Percentiles rank a stretch among this genome's conserved stretches.
These are phyloP conservation scores for Misgurnus anguillicaudatus DNA, from an alignment of 2,113 vertebrate genomes.

Conservation along the genomic window DNA sequence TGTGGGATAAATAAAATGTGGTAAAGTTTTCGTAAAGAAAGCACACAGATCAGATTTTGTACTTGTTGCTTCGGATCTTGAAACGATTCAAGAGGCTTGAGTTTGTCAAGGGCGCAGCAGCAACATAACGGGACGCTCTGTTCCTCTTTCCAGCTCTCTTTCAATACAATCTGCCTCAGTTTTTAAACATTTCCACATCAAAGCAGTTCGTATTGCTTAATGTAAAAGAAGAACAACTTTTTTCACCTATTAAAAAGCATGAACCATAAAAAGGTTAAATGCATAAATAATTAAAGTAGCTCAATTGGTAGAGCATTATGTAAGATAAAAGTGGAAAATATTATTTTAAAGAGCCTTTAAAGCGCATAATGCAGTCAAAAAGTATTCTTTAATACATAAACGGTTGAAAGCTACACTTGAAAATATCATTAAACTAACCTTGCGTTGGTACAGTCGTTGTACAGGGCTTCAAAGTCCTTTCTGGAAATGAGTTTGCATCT, in stretches of 20 bases:
- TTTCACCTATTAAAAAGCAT: too few species aligned
- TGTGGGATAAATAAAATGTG: background rate
- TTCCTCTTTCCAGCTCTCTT: background rate
- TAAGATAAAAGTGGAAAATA: too few species aligned
- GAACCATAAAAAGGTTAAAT: too few species aligned
- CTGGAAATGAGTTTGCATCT: conserved; percentile 95
- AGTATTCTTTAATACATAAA: background rate
- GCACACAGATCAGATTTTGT: background rate
- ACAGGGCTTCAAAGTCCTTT: conserved; percentile 92
- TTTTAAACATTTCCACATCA: background rate
- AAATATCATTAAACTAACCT: conserved; percentile 71
- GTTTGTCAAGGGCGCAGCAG: background rate
- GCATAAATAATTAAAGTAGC: too few species aligned
- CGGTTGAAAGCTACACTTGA: background rate
- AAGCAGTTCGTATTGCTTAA: background rate
- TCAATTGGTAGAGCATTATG: too few species aligned
- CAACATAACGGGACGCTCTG: conserved; percentile 22
- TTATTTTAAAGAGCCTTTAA: too few species aligned
- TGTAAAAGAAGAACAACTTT: background rate
- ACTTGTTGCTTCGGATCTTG: background rate
- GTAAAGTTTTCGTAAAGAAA: background rate
- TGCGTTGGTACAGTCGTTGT: conserved; percentile 93
- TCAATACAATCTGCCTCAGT: background rate
- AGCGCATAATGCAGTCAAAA: too few species aligned
- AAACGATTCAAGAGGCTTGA: background rate